These are phyloP conservation scores for Zophobas atratus DNA, from an alignment of 1,140 invertebrate species.

Conservation along the genomic window DNA sequence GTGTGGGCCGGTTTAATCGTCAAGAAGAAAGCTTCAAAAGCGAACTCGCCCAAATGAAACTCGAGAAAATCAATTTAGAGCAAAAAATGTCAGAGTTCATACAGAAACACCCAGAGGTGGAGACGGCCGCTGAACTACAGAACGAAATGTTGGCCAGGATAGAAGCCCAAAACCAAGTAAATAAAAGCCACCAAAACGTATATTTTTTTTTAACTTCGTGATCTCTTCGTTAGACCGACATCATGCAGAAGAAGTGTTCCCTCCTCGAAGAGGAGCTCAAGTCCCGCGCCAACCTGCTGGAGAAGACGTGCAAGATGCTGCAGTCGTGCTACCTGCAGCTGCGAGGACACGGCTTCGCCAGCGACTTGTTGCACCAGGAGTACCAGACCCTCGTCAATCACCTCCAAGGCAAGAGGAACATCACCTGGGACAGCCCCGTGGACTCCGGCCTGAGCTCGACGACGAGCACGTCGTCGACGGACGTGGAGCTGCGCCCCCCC, in stretches of 20 bases:
- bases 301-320: constrained; percentile 55
- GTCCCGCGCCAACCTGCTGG: constrained; percentile 54
- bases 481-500: neutral
- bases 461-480: constrained; percentile 19
- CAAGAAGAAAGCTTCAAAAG: constrained; percentile 67
- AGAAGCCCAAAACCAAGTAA: constrained; percentile 44
- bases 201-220: constrained; percentile 9
- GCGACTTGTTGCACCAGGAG: constrained; percentile 51
- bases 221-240: constrained; percentile 50
- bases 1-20: constrained; percentile 67
- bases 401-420: constrained; percentile 68
- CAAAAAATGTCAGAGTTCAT: constrained; percentile 65
- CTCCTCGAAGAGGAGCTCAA: constrained; percentile 58
- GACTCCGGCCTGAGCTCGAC: constrained; percentile 52
- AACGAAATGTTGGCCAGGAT: constrained; percentile 44
- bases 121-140: constrained; percentile 45
- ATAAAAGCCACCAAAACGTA: too few relatives aligned
- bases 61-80: constrained; percentile 30
- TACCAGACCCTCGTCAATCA: constrained; percentile 59
- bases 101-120: constrained; percentile 57
- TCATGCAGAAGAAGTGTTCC: constrained; percentile 52
- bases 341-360: constrained; percentile 57
- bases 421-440: constrained; percentile 69
- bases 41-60: constrained; percentile 64
- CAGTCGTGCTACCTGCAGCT: constrained; percentile 58